Evolutionary conservation across 2,888 invertebrate species (phyloP).

Genomic region (Andrena bucephala): DNA sequence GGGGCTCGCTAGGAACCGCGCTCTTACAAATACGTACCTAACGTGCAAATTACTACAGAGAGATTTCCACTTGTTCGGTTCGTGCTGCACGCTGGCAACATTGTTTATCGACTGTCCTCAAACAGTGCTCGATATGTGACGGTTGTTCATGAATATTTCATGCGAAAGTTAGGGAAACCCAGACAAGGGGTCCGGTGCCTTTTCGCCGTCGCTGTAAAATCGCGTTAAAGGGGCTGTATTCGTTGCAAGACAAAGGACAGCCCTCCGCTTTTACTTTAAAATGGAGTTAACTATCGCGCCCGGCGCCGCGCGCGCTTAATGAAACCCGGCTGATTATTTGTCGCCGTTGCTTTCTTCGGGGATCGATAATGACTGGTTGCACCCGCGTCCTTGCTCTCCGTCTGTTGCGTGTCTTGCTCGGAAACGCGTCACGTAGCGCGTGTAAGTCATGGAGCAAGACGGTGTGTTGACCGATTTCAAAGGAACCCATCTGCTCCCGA

Average conservation of each 20-base stretch:
- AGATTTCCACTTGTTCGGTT: background rate
- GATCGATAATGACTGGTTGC: background rate
- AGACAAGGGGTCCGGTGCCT: conserved; percentile 3
- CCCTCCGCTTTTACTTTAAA: conserved; percentile 44
- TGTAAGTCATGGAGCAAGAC: background rate
- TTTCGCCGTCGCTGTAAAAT: conserved; percentile 5
- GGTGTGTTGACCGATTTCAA: conserved; percentile 5
- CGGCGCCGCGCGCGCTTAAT: background rate
- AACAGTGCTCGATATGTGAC: conserved; percentile 36
- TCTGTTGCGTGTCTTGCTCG: background rate
- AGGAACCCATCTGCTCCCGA: conserved; percentile 14
- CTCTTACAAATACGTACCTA: background rate
- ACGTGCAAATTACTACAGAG: conserved; percentile 34
- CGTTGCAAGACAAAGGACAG: conserved; percentile 6
- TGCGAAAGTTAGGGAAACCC: conserved; percentile 35
- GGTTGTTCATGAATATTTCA: conserved; percentile 55
- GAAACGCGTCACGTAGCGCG: conserved; percentile 4
- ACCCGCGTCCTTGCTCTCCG: background rate
- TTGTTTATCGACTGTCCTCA: conserved; percentile 39
- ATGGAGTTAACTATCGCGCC: conserved; percentile 28
- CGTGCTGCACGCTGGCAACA: background rate
- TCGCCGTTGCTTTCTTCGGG: background rate
- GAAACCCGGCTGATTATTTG: conserved; percentile 17
- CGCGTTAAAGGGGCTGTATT: conserved; percentile 32
- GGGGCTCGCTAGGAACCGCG: background rate